Evolutionary conservation across 2,797 vertebrate species (phyloP).

Genomic region (Limnodromus scolopaceus): DNA sequence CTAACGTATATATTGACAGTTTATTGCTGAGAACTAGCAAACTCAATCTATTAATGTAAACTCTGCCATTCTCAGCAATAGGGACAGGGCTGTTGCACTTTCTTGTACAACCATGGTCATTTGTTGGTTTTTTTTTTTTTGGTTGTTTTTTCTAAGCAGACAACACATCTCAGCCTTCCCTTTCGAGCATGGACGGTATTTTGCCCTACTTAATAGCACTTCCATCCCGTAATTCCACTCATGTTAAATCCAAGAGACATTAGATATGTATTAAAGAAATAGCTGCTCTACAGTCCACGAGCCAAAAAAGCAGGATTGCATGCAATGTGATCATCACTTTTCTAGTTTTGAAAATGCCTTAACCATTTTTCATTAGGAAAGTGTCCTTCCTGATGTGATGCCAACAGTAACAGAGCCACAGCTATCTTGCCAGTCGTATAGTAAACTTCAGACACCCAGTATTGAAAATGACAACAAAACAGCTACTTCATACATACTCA

Average conservation of each 20-base stretch:
- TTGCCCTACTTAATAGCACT: neutral
- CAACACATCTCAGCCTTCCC: neutral
- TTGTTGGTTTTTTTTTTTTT: too few relatives aligned
- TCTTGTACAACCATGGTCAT: neutral
- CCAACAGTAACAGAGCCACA: neutral
- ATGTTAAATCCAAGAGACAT: neutral
- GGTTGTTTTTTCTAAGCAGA: neutral
- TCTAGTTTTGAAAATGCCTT: neutral
- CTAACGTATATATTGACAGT: neutral
- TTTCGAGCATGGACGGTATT: neutral
- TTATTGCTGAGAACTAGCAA: neutral
- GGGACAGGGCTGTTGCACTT: neutral
- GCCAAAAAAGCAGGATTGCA: neutral
- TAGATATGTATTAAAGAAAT: neutral
- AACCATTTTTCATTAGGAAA: neutral
- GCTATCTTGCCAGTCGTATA: neutral
- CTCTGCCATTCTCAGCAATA: neutral
- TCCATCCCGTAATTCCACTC: neutral
- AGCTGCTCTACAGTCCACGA: neutral
- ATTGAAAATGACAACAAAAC: neutral
- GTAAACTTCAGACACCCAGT: neutral
- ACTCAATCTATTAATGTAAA: neutral
- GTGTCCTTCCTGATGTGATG: neutral
- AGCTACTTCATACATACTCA: neutral
- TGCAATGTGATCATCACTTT: neutral